Evolutionary conservation across 1,140 invertebrate genomes (phyloP).

Genomic region (Habropoda laboriosa): DNA sequence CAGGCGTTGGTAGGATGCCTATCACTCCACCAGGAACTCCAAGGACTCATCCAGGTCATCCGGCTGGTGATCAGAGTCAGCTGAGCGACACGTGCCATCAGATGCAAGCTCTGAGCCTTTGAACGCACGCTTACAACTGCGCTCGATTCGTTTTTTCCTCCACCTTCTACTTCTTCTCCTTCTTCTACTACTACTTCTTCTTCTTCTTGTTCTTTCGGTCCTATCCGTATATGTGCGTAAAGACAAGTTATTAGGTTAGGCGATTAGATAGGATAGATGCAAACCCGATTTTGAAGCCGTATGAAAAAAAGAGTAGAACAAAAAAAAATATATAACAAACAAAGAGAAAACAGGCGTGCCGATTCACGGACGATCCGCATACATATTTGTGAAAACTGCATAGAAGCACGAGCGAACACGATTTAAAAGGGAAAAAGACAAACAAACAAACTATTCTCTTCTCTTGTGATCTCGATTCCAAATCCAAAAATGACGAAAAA

Average conservation of each 20-base stretch:
- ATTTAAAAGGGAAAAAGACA: constrained; percentile 5
- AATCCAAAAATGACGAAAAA: constrained; percentile 28
- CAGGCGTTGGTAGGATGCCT: constrained; percentile 63
- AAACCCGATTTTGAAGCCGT: constrained; percentile 14
- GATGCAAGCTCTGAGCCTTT: constrained; percentile 77
- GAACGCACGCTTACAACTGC: constrained; percentile 30
- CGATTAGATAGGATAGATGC: not conserved
- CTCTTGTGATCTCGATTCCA: constrained; percentile 63
- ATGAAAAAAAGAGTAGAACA: not conserved
- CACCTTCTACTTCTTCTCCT: no score
- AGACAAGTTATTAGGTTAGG: constrained; percentile 1
- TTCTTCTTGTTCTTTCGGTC: constrained; percentile 42
- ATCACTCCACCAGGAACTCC: constrained; percentile 77
- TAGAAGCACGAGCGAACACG: not conserved
- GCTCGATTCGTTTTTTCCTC: constrained; percentile 28
- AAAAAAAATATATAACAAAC: no score
- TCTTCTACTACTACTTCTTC: no score
- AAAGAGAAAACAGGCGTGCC: no score
- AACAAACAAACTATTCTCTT: constrained; percentile 20
- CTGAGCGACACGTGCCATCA: constrained; percentile 79
- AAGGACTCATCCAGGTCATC: constrained; percentile 53
- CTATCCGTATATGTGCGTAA: constrained; percentile 14
- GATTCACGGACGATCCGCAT: not conserved
- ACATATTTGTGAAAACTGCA: constrained; percentile 27
- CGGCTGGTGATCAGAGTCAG: constrained; percentile 70